A percentile compares a stretch with the other conserved stretches of the same genome.
phyloP scores from a whole-genome alignment of 2,888 invertebrate genomes.

The Elegia similella region DNA sequence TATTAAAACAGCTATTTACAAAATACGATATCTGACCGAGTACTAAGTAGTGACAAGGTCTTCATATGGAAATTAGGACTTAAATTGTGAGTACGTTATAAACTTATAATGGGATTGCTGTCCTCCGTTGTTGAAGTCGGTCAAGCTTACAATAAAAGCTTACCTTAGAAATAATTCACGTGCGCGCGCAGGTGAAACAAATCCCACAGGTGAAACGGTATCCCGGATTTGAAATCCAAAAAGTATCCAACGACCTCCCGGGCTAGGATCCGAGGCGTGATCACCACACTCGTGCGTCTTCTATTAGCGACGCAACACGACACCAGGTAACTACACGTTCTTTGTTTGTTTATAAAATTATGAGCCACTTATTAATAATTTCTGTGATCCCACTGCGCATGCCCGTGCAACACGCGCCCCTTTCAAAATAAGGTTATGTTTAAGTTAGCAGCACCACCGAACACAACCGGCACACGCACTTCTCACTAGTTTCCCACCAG shows the following conservation, averaged over 20 bases:
- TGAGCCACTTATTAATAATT: constrained; percentile 71
- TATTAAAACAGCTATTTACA: no score
- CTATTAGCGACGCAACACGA: constrained; percentile 55
- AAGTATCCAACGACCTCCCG: constrained; percentile 35
- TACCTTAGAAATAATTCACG: constrained; percentile 69
- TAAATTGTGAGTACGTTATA: no score
- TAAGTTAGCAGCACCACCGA: constrained; percentile 64
- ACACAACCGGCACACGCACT: constrained; percentile 54
- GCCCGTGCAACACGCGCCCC: constrained; percentile 71
- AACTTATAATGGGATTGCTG: neutral
- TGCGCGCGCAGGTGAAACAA: constrained; percentile 79
- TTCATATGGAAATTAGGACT: no score
- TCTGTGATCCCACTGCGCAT: constrained; percentile 71
- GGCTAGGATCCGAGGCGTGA: constrained; percentile 28
- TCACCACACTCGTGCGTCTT: constrained; percentile 51
- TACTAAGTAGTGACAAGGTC: no score
- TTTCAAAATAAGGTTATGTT: constrained; percentile 75
- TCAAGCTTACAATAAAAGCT: constrained; percentile 1
- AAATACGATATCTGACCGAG: no score
- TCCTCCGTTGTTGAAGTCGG: neutral
- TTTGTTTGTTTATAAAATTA: constrained; percentile 77
- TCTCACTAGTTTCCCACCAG: constrained; percentile 53
- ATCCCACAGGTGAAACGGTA: constrained; percentile 77
- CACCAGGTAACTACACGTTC: constrained; percentile 54
- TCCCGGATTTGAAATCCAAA: constrained; percentile 57